A percentile compares a stretch with the other conserved stretches of the same genome.
Conservation (phyloP, 2,888 invertebrate species). For the Acleris literana region DNA sequence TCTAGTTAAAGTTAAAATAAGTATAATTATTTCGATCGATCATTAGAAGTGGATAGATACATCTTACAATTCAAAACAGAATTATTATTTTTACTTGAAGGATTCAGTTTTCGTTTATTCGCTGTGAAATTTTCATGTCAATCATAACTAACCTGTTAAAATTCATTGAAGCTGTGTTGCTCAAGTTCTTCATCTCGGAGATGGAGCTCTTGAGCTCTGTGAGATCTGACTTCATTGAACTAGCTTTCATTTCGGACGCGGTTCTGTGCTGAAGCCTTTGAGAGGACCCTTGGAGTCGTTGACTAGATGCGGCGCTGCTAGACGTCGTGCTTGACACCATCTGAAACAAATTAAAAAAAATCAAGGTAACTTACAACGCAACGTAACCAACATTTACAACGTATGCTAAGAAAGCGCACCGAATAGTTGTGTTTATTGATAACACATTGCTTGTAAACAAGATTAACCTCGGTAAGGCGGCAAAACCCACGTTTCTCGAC, state of each 20-base stretch:
- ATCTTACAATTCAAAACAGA: background rate
- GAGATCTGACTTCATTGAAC: slow-evolving; percentile 91
- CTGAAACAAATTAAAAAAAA: slow-evolving; percentile 50
- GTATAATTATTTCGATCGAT: too few relatives aligned
- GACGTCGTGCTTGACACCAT: slow-evolving; percentile 84
- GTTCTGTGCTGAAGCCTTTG: slow-evolving; percentile 81
- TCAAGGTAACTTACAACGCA: slow-evolving; percentile 36
- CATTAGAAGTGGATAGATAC: too few relatives aligned
- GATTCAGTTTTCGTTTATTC: too few relatives aligned
- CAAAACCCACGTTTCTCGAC: slow-evolving; percentile 22
- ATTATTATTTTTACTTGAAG: too few relatives aligned
- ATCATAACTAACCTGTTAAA: slow-evolving; percentile 74
- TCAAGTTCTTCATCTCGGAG: slow-evolving; percentile 92
- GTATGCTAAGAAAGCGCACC: slow-evolving; percentile 16
- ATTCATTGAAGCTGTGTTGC: slow-evolving; percentile 72
- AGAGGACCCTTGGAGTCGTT: slow-evolving; percentile 83
- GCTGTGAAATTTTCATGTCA: too few relatives aligned
- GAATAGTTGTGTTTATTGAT: slow-evolving; percentile 36
- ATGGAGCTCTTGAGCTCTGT: slow-evolving; percentile 92
- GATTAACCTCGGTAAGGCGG: slow-evolving; percentile 43
- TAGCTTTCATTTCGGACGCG: slow-evolving; percentile 90
- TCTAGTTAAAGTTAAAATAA: too few relatives aligned
- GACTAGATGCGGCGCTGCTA: slow-evolving; percentile 84
- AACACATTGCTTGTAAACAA: slow-evolving; percentile 43
- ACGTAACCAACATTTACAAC: slow-evolving; percentile 25